phyloP scores from a whole-genome alignment of 2,113 vertebrate genomes.

The Lepus timidus region DNA sequence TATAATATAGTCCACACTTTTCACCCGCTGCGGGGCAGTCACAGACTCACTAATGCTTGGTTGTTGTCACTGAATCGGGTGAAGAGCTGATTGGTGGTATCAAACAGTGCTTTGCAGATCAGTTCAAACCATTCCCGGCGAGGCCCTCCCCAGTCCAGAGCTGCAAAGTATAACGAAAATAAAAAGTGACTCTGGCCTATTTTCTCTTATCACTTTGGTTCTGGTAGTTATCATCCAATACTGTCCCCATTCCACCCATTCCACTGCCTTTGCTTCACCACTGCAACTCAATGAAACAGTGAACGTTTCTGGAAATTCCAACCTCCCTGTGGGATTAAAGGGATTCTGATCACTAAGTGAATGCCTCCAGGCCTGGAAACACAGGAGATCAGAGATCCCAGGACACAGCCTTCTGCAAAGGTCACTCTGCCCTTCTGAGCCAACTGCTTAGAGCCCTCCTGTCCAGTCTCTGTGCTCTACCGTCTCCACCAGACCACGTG shows the following conservation, averaged over 20 bases:
- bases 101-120: slow-evolving; percentile 97
- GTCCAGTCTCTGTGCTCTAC: not conserved
- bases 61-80: slow-evolving; percentile 98
- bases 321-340: not conserved
- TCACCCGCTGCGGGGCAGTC: not conserved
- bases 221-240: not conserved
- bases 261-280: not conserved
- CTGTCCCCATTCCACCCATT: not conserved
- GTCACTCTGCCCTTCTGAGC: not conserved
- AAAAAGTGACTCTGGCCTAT: slow-evolving; percentile 37
- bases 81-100: slow-evolving; percentile 96
- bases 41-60: slow-evolving; percentile 94
- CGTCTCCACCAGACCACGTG: not conserved
- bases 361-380: not conserved
- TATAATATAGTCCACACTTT: not conserved
- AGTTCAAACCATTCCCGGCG: slow-evolving; percentile 99
- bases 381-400: not conserved
- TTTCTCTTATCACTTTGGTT: not conserved
- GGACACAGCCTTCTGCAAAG: not conserved
- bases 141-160: slow-evolving; percentile 98
- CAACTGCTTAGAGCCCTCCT: not conserved
- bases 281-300: not conserved
- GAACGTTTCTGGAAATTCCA: not conserved
- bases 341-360: slow-evolving; percentile 22
- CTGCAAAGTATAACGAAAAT: slow-evolving; percentile 87